Evolutionary conservation across 2,797 vertebrate genomes (phyloP), one percentile per base, ranked within the genome.

Genomic region (Diplodus puntazzo): DNA sequence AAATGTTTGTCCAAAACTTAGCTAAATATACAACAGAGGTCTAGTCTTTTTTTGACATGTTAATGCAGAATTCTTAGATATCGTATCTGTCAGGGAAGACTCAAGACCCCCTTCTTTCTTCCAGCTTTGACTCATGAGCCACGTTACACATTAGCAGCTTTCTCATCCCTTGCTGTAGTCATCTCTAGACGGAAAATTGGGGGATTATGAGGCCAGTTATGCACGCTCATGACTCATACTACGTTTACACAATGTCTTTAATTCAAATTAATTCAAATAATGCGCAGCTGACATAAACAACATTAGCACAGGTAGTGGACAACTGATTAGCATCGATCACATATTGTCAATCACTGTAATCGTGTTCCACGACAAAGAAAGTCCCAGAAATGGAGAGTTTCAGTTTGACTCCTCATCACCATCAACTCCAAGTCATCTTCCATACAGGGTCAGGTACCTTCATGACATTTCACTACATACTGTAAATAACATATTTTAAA

Each of bases 81-180:
- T 39, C 1, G 8, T 11, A 39, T 39, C 39, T 39, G 23, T 16
- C 20, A 17, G 18, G 16, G 0, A 72, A 23, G 20, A 34, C 1
- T 63, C 21, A 46, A 25, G 21, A 34, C 11, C 0, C 7, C 0
- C 2, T 45, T 46, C 2, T 69, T 49, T 14, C 20, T 39, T 55
- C 21, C 17, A 25, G 17, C 46, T 11, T 39, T 17, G 12, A 58
- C 21, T 76, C 20, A n/a, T 42, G 67, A 72, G 39, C 34, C 18
- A 73, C 5, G 46, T 63, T 23, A 11, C 7, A 72, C 6, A 69
- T 79, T 55, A n/a, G 12, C 70, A 79, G 21, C 49, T 18, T 0
- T 52, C n/a, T 55, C 5, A 48, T 39, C 50, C 69, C 14, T 57
- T 21, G 34, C 8, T 43, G 53, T 62, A 57, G 70, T 70, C 0